Evolutionary conservation across 2,888 invertebrate species (phyloP).

Genomic region (Trypoxylon attenuatum): DNA sequence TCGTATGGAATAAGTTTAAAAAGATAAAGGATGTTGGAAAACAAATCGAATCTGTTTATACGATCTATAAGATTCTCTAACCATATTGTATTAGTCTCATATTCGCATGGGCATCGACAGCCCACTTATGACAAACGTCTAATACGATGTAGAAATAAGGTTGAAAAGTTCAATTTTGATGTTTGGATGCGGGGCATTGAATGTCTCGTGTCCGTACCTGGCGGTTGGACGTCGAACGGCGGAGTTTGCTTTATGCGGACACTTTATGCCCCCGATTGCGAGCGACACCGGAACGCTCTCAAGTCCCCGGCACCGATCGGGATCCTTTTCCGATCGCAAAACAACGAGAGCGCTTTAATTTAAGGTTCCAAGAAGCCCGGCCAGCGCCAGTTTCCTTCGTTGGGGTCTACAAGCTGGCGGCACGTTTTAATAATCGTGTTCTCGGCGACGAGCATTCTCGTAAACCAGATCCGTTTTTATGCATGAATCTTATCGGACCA

Average conservation of each 20-base stretch:
- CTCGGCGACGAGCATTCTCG: slow-evolving; percentile 47
- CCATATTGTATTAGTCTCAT: too few species aligned
- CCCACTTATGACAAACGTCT: too few species aligned
- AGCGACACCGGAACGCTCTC: slow-evolving; percentile 74
- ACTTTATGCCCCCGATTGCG: slow-evolving; percentile 75
- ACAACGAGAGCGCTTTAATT: slow-evolving; percentile 69
- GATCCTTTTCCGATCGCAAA: slow-evolving; percentile 63
- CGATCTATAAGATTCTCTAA: too few species aligned
- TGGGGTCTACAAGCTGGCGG: slow-evolving; percentile 33
- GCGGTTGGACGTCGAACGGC: slow-evolving; percentile 34
- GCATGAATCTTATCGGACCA: slow-evolving; percentile 35
- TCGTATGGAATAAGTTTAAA: too few species aligned
- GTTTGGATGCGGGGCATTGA: slow-evolving; percentile 29
- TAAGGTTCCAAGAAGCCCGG: slow-evolving; percentile 59
- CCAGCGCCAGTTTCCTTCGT: slow-evolving; percentile 31
- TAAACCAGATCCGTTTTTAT: slow-evolving; percentile 43
- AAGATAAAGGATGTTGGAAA: too few species aligned
- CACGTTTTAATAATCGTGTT: slow-evolving; percentile 56
- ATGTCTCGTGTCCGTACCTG: slow-evolving; percentile 48
- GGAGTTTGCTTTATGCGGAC: slow-evolving; percentile 69
- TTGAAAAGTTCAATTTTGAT: too few species aligned
- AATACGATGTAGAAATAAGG: too few species aligned
- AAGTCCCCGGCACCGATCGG: slow-evolving; percentile 65
- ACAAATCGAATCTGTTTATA: too few species aligned
- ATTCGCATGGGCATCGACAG: too few species aligned